A percentile compares a stretch with the other conserved stretches of the same genome.
These are phyloP conservation scores for Beaufortia kweichowensis DNA, from an alignment of 2,113 vertebrate genomes.

Conservation along the genomic window DNA sequence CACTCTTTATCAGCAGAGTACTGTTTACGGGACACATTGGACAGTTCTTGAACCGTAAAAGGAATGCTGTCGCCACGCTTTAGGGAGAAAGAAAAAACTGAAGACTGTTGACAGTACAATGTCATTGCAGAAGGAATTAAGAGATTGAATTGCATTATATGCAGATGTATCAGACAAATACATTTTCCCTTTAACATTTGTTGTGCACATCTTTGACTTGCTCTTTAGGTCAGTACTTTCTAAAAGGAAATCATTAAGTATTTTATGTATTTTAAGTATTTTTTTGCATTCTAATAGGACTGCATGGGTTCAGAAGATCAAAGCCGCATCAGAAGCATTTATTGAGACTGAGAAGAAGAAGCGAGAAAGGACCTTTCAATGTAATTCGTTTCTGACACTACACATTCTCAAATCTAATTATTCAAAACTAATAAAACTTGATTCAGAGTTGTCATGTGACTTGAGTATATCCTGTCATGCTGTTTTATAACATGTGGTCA, in stretches of 20 bases:
- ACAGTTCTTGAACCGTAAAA: neutral
- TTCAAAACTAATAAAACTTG: neutral
- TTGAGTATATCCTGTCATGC: neutral
- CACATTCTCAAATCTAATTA: neutral
- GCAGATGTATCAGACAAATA: neutral
- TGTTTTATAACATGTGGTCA: neutral
- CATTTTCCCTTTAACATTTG: too few relatives aligned
- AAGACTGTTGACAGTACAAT: neutral
- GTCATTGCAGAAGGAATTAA: neutral
- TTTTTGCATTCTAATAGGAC: conserved; percentile 80
- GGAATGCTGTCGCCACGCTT: conserved; percentile 23
- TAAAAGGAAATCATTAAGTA: too few relatives aligned
- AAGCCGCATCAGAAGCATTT: conserved; percentile 88
- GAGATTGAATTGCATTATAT: neutral
- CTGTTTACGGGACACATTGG: conserved; percentile 25
- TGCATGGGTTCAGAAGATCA: conserved; percentile 98
- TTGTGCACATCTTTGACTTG: too few relatives aligned
- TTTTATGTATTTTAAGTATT: too few relatives aligned
- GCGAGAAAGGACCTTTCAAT: conserved; percentile 89
- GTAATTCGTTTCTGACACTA: conserved; percentile 64
- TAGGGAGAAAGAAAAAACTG: neutral
- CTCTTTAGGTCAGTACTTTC: too few relatives aligned
- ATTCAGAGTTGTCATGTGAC: neutral
- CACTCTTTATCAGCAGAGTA: neutral
- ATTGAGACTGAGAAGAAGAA: conserved; percentile 93